phyloP scores from a whole-genome alignment of 2,888 invertebrate genomes.

The Epinotia demarniana region DNA sequence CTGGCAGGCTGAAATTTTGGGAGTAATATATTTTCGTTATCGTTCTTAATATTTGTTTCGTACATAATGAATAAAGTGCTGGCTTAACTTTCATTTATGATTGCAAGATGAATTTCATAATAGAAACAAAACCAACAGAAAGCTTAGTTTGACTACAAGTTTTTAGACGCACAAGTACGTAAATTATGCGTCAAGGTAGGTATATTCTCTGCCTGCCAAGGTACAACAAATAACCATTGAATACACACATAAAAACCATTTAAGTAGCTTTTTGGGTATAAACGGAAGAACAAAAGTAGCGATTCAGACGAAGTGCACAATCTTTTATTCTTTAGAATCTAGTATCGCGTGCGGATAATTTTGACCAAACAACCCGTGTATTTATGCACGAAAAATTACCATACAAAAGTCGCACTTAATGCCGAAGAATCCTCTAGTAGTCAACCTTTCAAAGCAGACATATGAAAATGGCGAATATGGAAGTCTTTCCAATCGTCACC shows the following conservation, averaged over 20 bases:
- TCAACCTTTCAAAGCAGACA: too few relatives aligned
- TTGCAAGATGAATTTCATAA: not conserved
- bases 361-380: not conserved
- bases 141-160: not conserved
- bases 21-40: slow-evolving; percentile 16
- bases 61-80: not conserved
- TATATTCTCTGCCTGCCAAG: not conserved
- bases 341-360: not conserved
- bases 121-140: not conserved
- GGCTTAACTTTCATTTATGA: not conserved
- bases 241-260: not conserved
- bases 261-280: not conserved
- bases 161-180: not conserved
- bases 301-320: not conserved
- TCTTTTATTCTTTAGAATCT: not conserved
- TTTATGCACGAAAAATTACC: too few relatives aligned
- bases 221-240: not conserved
- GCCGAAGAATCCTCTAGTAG: too few relatives aligned
- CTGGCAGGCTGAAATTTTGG: slow-evolving; percentile 12
- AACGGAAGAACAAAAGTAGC: not conserved
- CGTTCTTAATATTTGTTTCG: not conserved
- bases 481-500: not conserved
- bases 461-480: slow-evolving; percentile 5
- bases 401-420: too few relatives aligned
- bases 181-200: not conserved